Percentiles rank a stretch among this genome's conserved stretches.
These are phyloP conservation scores for Caenorhabditis macrosperma DNA, from an alignment of 2,888 invertebrate genomes.

Conservation along the genomic window DNA sequence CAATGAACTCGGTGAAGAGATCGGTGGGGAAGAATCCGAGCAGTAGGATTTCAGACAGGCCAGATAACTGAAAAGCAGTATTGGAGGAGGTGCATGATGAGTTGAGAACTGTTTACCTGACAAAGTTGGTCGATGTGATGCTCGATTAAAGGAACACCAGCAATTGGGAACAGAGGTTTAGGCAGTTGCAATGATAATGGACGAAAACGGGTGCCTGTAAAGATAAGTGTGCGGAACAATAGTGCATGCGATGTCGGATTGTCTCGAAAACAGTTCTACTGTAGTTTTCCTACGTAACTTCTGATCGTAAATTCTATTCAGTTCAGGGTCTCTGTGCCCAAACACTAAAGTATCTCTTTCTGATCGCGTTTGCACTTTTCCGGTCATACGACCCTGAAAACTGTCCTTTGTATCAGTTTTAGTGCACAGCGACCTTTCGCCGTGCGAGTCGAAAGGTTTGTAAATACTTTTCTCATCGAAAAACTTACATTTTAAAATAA, in stretches of 20 bases:
- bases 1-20: slow-evolving; percentile 91
- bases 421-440: neutral
- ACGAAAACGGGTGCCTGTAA: slow-evolving; percentile 93
- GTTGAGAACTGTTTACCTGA: no score
- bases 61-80: slow-evolving; percentile 85
- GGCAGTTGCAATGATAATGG: slow-evolving; percentile 97
- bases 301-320: neutral
- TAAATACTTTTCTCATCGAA: neutral
- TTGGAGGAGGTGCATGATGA: no score
- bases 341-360: neutral
- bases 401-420: neutral
- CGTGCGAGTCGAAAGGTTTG: neutral
- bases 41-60: slow-evolving; percentile 91
- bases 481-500: slow-evolving; percentile 31
- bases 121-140: slow-evolving; percentile 95
- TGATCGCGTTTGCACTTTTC: neutral
- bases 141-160: slow-evolving; percentile 94
- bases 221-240: no score
- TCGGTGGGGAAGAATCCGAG: slow-evolving; percentile 92
- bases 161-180: slow-evolving; percentile 96
- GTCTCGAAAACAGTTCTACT: neutral
- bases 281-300: slow-evolving; percentile 6
- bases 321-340: neutral
- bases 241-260: no score
- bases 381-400: neutral